phyloP scores from a whole-genome alignment of 1,140 invertebrate genomes.

The Drosophila teissieri region DNA sequence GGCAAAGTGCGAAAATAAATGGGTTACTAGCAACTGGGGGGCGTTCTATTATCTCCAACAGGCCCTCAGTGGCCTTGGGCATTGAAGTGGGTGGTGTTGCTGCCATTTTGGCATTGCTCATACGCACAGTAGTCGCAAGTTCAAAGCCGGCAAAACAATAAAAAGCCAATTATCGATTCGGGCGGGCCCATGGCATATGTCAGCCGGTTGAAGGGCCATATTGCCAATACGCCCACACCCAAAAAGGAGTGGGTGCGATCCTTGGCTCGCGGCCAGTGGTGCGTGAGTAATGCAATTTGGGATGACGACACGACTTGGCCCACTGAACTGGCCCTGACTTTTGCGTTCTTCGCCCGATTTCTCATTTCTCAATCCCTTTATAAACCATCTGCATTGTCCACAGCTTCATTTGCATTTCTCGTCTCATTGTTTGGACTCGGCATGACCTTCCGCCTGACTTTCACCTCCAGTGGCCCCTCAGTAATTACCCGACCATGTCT shows the following conservation, averaged over 20 bases:
- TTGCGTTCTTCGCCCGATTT: conserved; percentile 24
- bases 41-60: conserved; percentile 12
- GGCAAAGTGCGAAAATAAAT: conserved; percentile 6
- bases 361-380: conserved; percentile 9
- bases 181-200: conserved; percentile 24
- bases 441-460: conserved; percentile 15
- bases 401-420: conserved; percentile 47
- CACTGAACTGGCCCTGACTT: conserved; percentile 43
- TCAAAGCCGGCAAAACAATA: conserved; percentile 31
- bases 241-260: conserved; percentile 22
- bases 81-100: conserved; percentile 2
- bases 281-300: conserved; percentile 72
- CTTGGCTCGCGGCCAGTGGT: conserved; percentile 50
- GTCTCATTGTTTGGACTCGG: conserved; percentile 11
- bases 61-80: conserved; percentile 6
- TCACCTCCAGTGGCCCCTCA: conserved; percentile 5
- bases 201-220: conserved; percentile 3
- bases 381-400: conserved; percentile 18
- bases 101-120: conserved; percentile 39
- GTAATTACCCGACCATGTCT: conserved; percentile 27
- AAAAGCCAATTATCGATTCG: conserved; percentile 49
- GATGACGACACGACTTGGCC: conserved; percentile 38
- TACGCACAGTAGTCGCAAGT: conserved; percentile 56
- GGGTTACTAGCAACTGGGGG: neutral
- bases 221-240: conserved; percentile 18